Conservation (phyloP, 2,888 invertebrate genomes). For the Theodoxus fluviatilis region DNA sequence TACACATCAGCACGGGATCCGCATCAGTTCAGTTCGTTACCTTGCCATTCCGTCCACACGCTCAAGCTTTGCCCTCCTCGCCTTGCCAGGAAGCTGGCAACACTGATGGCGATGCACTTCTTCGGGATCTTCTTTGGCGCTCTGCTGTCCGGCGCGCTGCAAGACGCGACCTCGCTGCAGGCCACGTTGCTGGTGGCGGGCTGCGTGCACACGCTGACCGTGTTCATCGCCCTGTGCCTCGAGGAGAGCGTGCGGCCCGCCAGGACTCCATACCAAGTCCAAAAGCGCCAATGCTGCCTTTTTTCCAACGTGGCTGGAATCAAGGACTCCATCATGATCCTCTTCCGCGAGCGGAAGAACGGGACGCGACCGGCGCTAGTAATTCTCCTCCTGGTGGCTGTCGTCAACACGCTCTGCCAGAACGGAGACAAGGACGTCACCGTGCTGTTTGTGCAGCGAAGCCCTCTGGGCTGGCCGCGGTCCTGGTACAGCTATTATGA, state of each 20-base stretch:
- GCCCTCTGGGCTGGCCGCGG: conserved; percentile 54
- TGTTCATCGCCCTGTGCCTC: conserved; percentile 43
- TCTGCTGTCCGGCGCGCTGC: conserved; percentile 47
- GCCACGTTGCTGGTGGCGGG: conserved; percentile 47
- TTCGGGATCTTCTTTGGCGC: conserved; percentile 60
- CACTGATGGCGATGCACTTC: conserved; percentile 59
- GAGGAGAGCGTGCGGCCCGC: too few relatives aligned
- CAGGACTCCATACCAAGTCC: too few relatives aligned
- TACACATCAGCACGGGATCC: too few relatives aligned
- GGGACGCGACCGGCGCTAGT: conserved; percentile 43
- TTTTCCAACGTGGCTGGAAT: conserved; percentile 40
- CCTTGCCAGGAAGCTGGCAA: too few relatives aligned
- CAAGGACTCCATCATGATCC: conserved; percentile 46
- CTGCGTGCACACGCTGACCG: conserved; percentile 45
- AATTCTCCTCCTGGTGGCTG: conserved; percentile 47
- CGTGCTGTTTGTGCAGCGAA: conserved; percentile 49
- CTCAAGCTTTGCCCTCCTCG: too few relatives aligned
- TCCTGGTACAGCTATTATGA: conserved; percentile 58
- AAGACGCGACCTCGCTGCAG: conserved; percentile 41
- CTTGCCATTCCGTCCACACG: too few relatives aligned
- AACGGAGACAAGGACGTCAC: conserved; percentile 60
- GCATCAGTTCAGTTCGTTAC: too few relatives aligned
- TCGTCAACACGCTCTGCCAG: conserved; percentile 54
- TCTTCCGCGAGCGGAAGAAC: conserved; percentile 39
- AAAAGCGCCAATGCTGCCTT: too few relatives aligned